Evolutionary conservation across 1,140 invertebrate species (phyloP), one percentile per base, ranked within the genome.

Genomic region (Nephotettix cincticeps): DNA sequence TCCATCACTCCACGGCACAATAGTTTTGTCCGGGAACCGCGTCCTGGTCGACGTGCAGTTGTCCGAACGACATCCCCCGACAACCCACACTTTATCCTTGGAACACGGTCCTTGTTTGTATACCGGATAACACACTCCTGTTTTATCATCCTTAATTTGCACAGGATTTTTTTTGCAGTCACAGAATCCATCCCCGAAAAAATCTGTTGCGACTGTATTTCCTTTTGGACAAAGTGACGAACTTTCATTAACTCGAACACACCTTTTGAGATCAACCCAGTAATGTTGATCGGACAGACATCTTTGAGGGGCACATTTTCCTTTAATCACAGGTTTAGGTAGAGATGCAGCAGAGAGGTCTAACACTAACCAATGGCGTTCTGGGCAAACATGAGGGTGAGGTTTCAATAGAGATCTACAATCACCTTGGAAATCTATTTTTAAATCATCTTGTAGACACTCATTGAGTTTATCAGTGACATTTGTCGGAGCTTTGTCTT

Each of bases 71-170:
- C 70, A 71, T 14, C 51, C 28, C 28, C 4, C n/a, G 19, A 11
- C n/a, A 9, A 65, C 28, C 27, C 43, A 71, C 4, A 64, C 45
- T 30, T 30, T 17, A 13, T 32, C 65, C 19, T 32, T 13, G 1
- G 23, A 25, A 51, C 72, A 73, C 4, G 63, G 68, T 3, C 72
- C 72, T 25, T 54, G 28, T 19, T 14, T 47, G 54, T 63, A 73
- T 9, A 71, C 45, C 27, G 28, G 29, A 25, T 68, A 68, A 36
- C 72, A 73, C n/a, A 25, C 27, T n/a, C 63, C 61, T 13, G 29
- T 23, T 6, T 25, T n/a, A 9, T 23, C 21, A 2, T 28, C 51
- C 30, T 30, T 47, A 1, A n/a, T 45, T 21, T 56, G 51, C 1
- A 58, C 29, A 27, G 64, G 28, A 30, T 3, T 28, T 4, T 14